Evolutionary conservation across 2,113 vertebrate species (phyloP), one percentile per base, ranked within the genome.

Genomic region (Diadophis punctatus): DNA sequence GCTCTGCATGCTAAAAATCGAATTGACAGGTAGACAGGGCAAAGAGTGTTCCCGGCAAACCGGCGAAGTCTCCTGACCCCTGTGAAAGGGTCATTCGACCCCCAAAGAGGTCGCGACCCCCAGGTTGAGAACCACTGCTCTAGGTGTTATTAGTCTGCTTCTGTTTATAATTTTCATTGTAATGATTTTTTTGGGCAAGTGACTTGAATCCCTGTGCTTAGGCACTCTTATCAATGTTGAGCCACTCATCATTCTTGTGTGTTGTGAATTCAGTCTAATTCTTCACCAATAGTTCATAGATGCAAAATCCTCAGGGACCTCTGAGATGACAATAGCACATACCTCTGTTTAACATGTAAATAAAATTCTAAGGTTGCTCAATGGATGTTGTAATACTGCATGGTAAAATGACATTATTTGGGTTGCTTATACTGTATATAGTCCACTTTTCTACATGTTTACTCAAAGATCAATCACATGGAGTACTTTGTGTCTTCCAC

Each of bases 281-380:
- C 93, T 93, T 88, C 46, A 92, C 16, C 88, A 74, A 89, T 84
- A 91, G 87, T 53, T 87, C 30, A 80, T 49, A 92, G 53, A 87
- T 39, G 1, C 2, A 91, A 88, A 74, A 80, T 84, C 85, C 16
- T 10, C 53, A 3, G 63, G 25, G 56, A 80, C 22, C 88, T 92
- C 74, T 90, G 55, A 6, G 58, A 11, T n/a, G 49, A 63, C 1
- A 7, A 0, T 86, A 91, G 68, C 14, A 93, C 93, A 49, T 1
- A 10, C 88, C 90, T 74, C 2, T 48, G 46, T 86, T 9, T 87
- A 90, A 93, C 74, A 55, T 55, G 27, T 30, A 86, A 7, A 90
- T 53, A 91, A 63, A 7, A 89, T 91, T 22, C 43, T 43, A 12
- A 55, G 84, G 90, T 91, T 0, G 52, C 18, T 86, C 60, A 80